Base-by-base conservation (phyloP, 2,888 invertebrate genomes). In the Acanthacorydalis orientalis region DNA sequence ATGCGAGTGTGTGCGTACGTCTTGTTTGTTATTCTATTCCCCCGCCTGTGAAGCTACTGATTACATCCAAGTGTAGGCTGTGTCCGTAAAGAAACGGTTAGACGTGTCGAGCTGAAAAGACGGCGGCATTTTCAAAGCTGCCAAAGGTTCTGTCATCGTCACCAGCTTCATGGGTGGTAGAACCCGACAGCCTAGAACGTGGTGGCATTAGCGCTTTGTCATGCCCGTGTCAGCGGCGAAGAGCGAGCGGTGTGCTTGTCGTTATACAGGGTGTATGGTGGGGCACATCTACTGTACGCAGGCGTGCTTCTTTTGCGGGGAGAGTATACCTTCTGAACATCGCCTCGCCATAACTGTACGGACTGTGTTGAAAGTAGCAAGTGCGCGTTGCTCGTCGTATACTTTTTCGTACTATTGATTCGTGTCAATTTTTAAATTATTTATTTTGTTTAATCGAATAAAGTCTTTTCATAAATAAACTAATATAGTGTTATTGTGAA, bases 151-250 rank as follows among this genome's bases (percentile, higher is more conserved):
- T 64, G 67, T 67, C 68, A 65, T 66, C 67, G 65, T 67, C 67
- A 64, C 65, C 60, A 14, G 57, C 68, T 59, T 65, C 64, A 66
- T 68, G 68, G 68, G 68, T 68, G 68, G 68, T 63, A 65, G 60
- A 56, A 62, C 61, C 62, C 62, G 66, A 64, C 64, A 61, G 58
- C 59, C 59, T 57, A 60, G 62, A 64, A 64, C 63, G 65, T 62
- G 64, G 64, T 60, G 61, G 65, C 59, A 64, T 67, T 67, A 64
- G 59, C 64, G 65, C 67, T 67, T 64, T 65, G 67, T 67, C 67
- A 65, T 62, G 61, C 51, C 59, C 16, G 54, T 58, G 53, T 52
- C 51, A 44, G 48, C 49, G 48, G 38, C 34, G 48, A 46, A 52
- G 51, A 49, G 51, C 46, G 41, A 48, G 48, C 42, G 33, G 41